Evolutionary conservation across 2,888 invertebrate species (phyloP), one percentile per base, ranked within the genome.

Genomic region (Petrolisthes manimaculis): DNA sequence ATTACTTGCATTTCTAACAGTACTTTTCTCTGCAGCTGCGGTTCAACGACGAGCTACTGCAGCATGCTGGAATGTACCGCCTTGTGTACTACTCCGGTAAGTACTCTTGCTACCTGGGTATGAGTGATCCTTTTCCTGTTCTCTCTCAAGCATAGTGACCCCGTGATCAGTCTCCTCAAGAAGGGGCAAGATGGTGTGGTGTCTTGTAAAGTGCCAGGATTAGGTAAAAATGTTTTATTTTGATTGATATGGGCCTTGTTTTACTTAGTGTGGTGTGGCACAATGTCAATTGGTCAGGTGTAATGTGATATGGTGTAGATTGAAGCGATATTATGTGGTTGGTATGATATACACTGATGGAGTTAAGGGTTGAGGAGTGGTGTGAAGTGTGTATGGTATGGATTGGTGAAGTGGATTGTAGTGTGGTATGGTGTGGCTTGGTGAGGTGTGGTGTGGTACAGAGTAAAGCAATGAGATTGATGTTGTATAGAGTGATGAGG

Each of bases 61-160:
- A 91, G 24, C 83, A 88, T n/a, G 71, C 86, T 67, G 91, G 91
- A 14, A 84, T 81, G 84, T 91, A 91, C 71, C 84, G 89, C n/a
- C 83, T 91, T 9, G 71, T 89, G 8, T 91, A 86, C 67, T 84
- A 89, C 79, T 91, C 91, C 12, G 84, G 86, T n/a, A 89, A 89
- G 67, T 88, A 90, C 90, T 53, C 53, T 84, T 86, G 84, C 61
- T 91, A 86, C 69, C 88, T 91, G 37, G 91, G 91, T 61, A 89
- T 90, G 85, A 91, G 91, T 85, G 89, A 91, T 12, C 89, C 91
- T 51, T 91, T 91, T 83, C 85, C 79, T 18, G 91, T 89, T 4
- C 79, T 87, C 5, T 69, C 80, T 21, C 86, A 81, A 21, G 51
- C 81, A 5, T 82, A 82, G 86, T 74, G 18, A 24, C 51, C 24